Evolutionary conservation across 2,113 vertebrate genomes (phyloP).

Genomic region (Catharus bicknelli): DNA sequence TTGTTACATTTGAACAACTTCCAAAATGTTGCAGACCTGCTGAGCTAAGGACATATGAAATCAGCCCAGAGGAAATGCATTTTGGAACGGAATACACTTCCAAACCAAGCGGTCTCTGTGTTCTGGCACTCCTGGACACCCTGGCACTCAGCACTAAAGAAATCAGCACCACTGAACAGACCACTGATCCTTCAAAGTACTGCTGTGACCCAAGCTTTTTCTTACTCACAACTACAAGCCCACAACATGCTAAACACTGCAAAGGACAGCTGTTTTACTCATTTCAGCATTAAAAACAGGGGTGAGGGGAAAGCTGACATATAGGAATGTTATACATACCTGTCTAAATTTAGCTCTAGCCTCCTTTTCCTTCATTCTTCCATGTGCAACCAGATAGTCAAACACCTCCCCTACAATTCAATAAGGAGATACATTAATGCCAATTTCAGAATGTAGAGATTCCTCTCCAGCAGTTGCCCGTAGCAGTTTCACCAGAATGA

Average conservation of each 20-base stretch:
- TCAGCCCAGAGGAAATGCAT: constrained; percentile 4
- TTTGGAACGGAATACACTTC: not conserved
- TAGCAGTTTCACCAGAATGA: not conserved
- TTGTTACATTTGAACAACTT: not conserved
- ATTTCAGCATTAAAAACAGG: constrained; percentile 24
- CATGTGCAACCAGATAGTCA: constrained; percentile 98
- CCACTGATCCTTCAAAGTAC: not conserved
- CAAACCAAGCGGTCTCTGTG: not conserved
- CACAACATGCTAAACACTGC: not conserved
- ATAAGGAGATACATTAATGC: not conserved
- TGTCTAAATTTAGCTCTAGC: constrained; percentile 99
- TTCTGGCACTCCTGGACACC: not conserved
- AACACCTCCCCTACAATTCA: constrained; percentile 92
- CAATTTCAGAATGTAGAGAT: not conserved
- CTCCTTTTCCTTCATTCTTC: constrained; percentile 99
- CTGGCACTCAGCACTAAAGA: not conserved
- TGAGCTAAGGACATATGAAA: not conserved
- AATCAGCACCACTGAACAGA: not conserved
- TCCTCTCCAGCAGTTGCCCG: not conserved
- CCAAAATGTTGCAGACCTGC: not conserved
- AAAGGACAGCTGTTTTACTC: not conserved
- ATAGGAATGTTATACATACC: constrained; percentile 76
- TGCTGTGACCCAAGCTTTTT: not conserved
- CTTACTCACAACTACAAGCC: not conserved
- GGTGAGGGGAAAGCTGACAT: not conserved